phyloP scores from a whole-genome alignment of 1,140 invertebrate species.

The Pogonognathellus flavescens region DNA sequence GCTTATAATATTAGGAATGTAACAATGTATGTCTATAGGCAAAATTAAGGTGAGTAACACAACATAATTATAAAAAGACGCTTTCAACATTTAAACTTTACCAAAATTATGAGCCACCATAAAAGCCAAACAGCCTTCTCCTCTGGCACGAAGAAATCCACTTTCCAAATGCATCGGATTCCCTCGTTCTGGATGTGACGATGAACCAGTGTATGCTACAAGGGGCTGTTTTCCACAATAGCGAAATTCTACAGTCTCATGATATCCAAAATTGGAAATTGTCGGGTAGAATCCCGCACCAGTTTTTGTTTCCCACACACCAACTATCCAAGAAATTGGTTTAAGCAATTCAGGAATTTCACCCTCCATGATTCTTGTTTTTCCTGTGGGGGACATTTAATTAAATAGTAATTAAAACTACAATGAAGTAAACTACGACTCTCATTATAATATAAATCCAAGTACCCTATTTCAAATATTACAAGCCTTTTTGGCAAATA shows the following conservation, averaged over 20 bases:
- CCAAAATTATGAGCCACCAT: slow-evolving; percentile 77
- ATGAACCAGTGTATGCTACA: slow-evolving; percentile 74
- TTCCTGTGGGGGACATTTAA: no score
- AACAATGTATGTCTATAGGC: neutral
- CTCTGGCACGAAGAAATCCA: slow-evolving; percentile 77
- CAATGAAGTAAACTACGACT: no score
- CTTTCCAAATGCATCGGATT: slow-evolving; percentile 77
- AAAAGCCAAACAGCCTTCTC: slow-evolving; percentile 74
- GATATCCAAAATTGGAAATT: slow-evolving; percentile 76
- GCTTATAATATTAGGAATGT: neutral
- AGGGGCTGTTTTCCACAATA: slow-evolving; percentile 77
- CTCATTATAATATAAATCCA: no score
- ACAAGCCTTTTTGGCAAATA: no score
- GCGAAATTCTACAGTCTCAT: slow-evolving; percentile 75
- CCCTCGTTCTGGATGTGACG: slow-evolving; percentile 73
- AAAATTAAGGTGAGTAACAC: neutral
- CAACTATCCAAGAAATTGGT: slow-evolving; percentile 75
- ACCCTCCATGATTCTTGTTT: slow-evolving; percentile 38
- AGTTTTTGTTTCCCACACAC: slow-evolving; percentile 74
- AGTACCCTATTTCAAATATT: no score
- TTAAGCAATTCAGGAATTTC: slow-evolving; percentile 71
- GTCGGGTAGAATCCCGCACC: slow-evolving; percentile 76
- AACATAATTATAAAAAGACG: no score
- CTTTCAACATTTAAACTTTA: no score
- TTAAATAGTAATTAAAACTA: slow-evolving; percentile 6